Conservation (phyloP, 2,113 vertebrate genomes). For the Ophthalmolycus amberensis region DNA sequence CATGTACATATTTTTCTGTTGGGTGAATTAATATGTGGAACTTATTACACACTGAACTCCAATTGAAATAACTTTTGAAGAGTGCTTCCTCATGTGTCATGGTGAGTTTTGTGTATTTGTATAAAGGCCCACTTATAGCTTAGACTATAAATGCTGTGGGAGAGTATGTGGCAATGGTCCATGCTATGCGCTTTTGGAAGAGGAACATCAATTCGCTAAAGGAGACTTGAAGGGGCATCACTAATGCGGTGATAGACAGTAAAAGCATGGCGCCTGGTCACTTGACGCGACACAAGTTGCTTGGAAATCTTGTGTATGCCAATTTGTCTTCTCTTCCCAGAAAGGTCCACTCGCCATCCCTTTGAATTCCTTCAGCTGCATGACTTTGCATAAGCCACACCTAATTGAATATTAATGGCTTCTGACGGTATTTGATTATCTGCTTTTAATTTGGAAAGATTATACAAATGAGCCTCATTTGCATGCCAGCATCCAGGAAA, state of each 20-base stretch:
- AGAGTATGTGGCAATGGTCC: background rate
- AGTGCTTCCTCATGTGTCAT: background rate
- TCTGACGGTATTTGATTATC: slow-evolving; percentile 86
- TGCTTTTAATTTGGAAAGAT: slow-evolving; percentile 86
- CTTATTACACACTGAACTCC: background rate
- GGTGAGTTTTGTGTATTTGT: background rate
- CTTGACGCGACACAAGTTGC: slow-evolving; percentile 26
- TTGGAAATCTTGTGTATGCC: slow-evolving; percentile 30
- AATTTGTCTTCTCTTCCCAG: slow-evolving; percentile 47
- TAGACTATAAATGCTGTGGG: background rate
- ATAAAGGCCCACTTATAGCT: too few species aligned
- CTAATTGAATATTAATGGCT: slow-evolving; percentile 86
- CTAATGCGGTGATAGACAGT: slow-evolving; percentile 41
- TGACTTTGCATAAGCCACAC: slow-evolving; percentile 81
- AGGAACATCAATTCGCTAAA: slow-evolving; percentile 12
- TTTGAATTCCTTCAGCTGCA: slow-evolving; percentile 72
- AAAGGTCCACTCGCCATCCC: slow-evolving; percentile 65
- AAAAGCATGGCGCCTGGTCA: slow-evolving; percentile 39
- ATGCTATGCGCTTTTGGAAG: background rate
- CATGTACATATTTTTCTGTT: background rate
- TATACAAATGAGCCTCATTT: slow-evolving; percentile 85
- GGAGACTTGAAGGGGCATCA: slow-evolving; percentile 22
- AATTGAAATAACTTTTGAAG: background rate
- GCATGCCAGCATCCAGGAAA: slow-evolving; percentile 79
- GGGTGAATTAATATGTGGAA: background rate